Conservation (phyloP, 2,797 vertebrate genomes). For the Notolepis coatsorum region DNA sequence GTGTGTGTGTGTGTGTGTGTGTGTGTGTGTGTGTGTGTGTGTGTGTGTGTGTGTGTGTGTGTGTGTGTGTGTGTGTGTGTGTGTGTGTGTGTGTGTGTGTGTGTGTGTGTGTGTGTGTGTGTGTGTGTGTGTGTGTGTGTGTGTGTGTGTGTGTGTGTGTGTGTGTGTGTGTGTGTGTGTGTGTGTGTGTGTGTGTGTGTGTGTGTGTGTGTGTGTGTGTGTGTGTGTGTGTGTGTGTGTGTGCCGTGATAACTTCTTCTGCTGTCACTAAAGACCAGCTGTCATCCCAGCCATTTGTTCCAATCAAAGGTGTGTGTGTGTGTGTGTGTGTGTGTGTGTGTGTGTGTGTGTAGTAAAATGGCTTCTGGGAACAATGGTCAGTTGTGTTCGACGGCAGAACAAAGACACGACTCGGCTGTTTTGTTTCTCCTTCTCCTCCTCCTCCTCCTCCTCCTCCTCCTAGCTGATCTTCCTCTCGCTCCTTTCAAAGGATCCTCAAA, state of each 20-base stretch:
- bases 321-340: conserved; percentile 1
- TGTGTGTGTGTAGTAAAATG: not conserved
- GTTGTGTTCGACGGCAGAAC: too few relatives aligned
- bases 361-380: too few relatives aligned
- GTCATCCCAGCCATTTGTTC: conserved; percentile 23
- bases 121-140: not conserved
- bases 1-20: not conserved
- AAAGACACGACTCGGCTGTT: too few relatives aligned
- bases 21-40: not conserved
- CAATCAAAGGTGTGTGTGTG: not conserved
- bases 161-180: too few relatives aligned
- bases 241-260: conserved; percentile 47
- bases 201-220: not conserved
- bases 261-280: conserved; percentile 49
- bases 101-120: not conserved
- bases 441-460: conserved; percentile 1
- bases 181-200: too few relatives aligned
- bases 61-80: not conserved
- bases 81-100: not conserved
- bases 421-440: too few relatives aligned
- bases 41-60: not conserved
- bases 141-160: not conserved
- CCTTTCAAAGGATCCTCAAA: not conserved
- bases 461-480: not conserved
- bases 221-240: conserved; percentile 19